Evolutionary conservation across 2,888 invertebrate genomes (phyloP).

Genomic region (Plagodis dolabraria): DNA sequence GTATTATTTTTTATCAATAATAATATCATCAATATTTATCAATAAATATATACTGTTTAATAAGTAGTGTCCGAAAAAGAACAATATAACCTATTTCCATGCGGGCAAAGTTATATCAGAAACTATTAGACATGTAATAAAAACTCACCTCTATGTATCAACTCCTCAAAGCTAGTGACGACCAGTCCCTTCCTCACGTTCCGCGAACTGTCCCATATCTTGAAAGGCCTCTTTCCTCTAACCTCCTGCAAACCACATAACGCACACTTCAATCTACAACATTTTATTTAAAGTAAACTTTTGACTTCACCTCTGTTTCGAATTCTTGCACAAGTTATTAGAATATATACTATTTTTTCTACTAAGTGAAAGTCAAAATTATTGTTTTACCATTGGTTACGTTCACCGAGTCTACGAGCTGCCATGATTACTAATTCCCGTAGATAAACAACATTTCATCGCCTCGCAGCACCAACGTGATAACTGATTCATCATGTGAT

Average conservation of each 20-base stretch:
- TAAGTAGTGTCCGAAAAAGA: too few species aligned
- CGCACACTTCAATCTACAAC: not conserved
- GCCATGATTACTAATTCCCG: conserved; percentile 36
- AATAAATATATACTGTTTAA: too few species aligned
- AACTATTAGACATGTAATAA: too few species aligned
- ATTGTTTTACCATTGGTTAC: conserved; percentile 41
- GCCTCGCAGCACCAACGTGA: conserved; percentile 22
- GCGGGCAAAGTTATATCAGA: too few species aligned
- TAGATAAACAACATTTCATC: conserved; percentile 28
- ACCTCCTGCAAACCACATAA: conserved; percentile 89
- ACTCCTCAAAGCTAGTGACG: conserved; percentile 95
- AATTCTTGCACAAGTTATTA: not conserved
- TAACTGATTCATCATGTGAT: conserved; percentile 32
- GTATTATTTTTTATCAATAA: too few species aligned
- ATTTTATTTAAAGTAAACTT: not conserved
- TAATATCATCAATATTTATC: too few species aligned
- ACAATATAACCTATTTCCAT: too few species aligned
- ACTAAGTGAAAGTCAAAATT: not conserved
- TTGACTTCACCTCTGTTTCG: not conserved
- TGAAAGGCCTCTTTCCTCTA: conserved; percentile 98
- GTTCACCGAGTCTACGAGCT: conserved; percentile 37
- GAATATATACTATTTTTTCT: not conserved
- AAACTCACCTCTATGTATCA: conserved; percentile 89
- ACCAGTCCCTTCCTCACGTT: conserved; percentile 97
- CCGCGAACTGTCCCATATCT: conserved; percentile 98